These are phyloP conservation scores for Eumacrocentrus americanus DNA, from an alignment of 2,888 invertebrate species.

Conservation along the genomic window DNA sequence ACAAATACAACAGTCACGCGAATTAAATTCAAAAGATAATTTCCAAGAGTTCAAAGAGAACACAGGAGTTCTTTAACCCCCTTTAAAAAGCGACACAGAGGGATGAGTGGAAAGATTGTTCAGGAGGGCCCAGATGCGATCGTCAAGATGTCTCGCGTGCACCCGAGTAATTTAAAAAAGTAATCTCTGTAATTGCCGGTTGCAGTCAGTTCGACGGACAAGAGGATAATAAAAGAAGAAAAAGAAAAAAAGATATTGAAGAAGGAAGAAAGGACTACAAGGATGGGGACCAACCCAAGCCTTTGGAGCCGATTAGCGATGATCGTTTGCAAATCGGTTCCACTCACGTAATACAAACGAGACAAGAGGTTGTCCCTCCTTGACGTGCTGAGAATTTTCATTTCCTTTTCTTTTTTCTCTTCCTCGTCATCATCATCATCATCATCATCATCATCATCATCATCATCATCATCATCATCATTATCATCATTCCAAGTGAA, in stretches of 20 bases:
- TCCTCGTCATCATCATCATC: neutral
- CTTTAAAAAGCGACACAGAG: neutral
- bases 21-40: neutral
- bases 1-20: neutral
- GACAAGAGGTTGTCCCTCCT: conserved; percentile 5
- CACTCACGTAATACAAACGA: conserved; percentile 30
- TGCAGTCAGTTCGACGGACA: neutral
- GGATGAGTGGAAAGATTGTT: conserved; percentile 1
- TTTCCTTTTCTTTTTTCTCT: neutral
- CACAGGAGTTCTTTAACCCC: neutral
- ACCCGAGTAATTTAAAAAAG: conserved; percentile 28
- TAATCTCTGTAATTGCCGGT: conserved; percentile 31
- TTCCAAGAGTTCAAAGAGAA: neutral
- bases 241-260: neutral
- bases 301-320: conserved; percentile 35
- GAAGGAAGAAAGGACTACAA: neutral
- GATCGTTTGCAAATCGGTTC: conserved; percentile 38
- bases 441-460: too few relatives aligned
- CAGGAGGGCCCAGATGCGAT: conserved; percentile 23
- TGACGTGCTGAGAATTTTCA: conserved; percentile 24
- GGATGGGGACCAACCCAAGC: conserved; percentile 3
- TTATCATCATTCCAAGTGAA: conserved; percentile 6
- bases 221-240: neutral
- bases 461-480: too few relatives aligned
- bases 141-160: conserved; percentile 29